Percentiles rank a stretch among this genome's conserved stretches.
Evolutionary conservation across 2,888 invertebrate genomes (phyloP).

Genomic region (Drosophila atripex): DNA sequence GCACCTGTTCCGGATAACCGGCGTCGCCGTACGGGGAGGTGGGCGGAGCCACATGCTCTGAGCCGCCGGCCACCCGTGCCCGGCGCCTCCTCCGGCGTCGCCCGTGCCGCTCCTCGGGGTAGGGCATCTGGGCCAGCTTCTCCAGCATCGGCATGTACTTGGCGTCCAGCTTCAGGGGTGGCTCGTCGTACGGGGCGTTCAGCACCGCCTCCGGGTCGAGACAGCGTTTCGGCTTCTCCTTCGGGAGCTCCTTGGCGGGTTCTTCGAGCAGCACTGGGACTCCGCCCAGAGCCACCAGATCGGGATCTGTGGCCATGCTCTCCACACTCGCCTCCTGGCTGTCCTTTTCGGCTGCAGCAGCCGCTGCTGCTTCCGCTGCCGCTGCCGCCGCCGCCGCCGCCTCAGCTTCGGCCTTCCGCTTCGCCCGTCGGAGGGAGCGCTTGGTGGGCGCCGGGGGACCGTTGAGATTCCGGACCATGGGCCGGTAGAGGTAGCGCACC

Average conservation of each 20-base stretch:
- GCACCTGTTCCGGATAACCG: not conserved
- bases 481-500: slow-evolving; percentile 65
- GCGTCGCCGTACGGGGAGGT: not conserved
- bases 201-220: not conserved
- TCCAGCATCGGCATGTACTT: slow-evolving; percentile 55
- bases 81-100: not conserved
- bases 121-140: slow-evolving; percentile 42
- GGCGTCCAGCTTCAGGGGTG: slow-evolving; percentile 49
- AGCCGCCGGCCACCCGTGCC: slow-evolving; percentile 14
- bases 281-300: slow-evolving; percentile 9
- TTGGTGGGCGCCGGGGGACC: not conserved
- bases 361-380: not conserved
- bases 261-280: slow-evolving; percentile 1
- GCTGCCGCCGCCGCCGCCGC: not conserved
- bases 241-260: not conserved
- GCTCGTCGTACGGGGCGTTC: slow-evolving; percentile 19
- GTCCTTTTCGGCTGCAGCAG: not conserved
- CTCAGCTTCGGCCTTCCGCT: not conserved
- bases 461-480: slow-evolving; percentile 63
- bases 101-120: slow-evolving; percentile 13
- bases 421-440: slow-evolving; percentile 1
- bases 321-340: not conserved
- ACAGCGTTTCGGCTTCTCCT: not conserved
- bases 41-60: not conserved
- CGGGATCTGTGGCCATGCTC: slow-evolving; percentile 5